These are phyloP conservation scores for Saccopteryx leptura DNA, from an alignment of 2,113 vertebrate species.

Conservation along the genomic window DNA sequence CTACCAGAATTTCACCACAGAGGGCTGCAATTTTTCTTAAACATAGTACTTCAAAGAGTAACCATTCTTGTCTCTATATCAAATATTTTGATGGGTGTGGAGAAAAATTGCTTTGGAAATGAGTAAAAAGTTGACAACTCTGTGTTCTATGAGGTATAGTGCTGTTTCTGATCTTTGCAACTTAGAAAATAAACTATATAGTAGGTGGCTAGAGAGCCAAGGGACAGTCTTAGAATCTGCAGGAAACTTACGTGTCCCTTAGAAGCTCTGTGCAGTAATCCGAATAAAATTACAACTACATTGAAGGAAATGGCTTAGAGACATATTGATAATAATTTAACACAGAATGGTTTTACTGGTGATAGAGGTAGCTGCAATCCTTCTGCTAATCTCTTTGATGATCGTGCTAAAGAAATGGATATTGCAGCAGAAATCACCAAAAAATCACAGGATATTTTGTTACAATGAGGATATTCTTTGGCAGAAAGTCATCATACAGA, in stretches of 20 bases:
- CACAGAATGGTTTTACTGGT: constrained; percentile 47
- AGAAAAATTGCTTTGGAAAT: constrained; percentile 63
- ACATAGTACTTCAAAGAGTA: constrained; percentile 31
- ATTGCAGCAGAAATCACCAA: constrained; percentile 70
- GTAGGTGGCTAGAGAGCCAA: constrained; percentile 47
- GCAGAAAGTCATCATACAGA: constrained; percentile 59
- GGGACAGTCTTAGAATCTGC: constrained; percentile 40
- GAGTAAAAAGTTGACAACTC: constrained; percentile 30
- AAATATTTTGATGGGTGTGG: not conserved
- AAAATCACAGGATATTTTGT: constrained; percentile 64
- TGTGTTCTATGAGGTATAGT: not conserved
- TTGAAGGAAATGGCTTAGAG: constrained; percentile 62
- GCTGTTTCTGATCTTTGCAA: constrained; percentile 38
- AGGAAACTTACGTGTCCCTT: constrained; percentile 60
- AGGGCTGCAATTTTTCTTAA: constrained; percentile 44
- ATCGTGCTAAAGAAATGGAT: constrained; percentile 73
- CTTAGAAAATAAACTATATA: constrained; percentile 77
- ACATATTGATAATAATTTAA: constrained; percentile 13
- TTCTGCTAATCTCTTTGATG: constrained; percentile 92
- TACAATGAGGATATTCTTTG: constrained; percentile 55
- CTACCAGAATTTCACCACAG: not conserved
- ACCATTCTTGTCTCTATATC: constrained; percentile 52
- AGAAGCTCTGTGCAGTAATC: constrained; percentile 30
- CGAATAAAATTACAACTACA: constrained; percentile 55
- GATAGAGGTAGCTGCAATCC: constrained; percentile 86